These are phyloP conservation scores for Catajapyx aquilonaris DNA, from an alignment of 1,140 invertebrate species.

Conservation along the genomic window DNA sequence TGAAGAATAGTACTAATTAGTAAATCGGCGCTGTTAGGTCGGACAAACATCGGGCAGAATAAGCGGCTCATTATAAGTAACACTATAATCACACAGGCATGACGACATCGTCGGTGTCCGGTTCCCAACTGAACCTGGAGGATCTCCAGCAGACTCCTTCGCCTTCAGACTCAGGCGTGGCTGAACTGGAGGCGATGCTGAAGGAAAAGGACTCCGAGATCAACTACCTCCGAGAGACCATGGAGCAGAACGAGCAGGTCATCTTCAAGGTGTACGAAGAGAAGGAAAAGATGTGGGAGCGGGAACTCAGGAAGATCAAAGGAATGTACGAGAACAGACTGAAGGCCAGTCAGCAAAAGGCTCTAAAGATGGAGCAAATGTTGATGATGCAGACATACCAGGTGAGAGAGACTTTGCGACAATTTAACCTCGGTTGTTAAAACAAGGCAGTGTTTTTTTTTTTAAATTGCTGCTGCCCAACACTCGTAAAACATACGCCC, in stretches of 20 bases:
- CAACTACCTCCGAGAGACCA: slow-evolving; percentile 43
- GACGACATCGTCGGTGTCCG: no score
- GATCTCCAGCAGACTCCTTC: slow-evolving; percentile 40
- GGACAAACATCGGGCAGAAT: no score
- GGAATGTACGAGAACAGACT: slow-evolving; percentile 45
- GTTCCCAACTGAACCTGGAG: slow-evolving; percentile 7
- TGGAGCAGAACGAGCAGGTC: slow-evolving; percentile 58
- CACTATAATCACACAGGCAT: no score
- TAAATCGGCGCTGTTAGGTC: no score
- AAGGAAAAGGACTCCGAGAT: slow-evolving; percentile 50
- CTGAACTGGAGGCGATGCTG: slow-evolving; percentile 50
- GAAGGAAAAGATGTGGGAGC: slow-evolving; percentile 35
- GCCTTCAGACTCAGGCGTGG: slow-evolving; percentile 57
- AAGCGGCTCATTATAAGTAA: no score
- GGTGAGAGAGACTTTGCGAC: slow-evolving; percentile 14
- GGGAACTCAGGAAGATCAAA: slow-evolving; percentile 31
- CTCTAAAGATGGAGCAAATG: slow-evolving; percentile 41
- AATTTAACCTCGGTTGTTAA: no score
- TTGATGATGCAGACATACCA: slow-evolving; percentile 49
- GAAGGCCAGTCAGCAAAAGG: slow-evolving; percentile 38
- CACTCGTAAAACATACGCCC: background rate
- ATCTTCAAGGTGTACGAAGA: slow-evolving; percentile 44
- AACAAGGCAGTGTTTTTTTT: background rate
- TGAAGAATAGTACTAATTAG: no score
- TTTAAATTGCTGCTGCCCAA: background rate